Percentiles rank a stretch among this genome's conserved stretches.
phyloP scores from a whole-genome alignment of 2,888 invertebrate genomes.

The Plebejus melissa region DNA sequence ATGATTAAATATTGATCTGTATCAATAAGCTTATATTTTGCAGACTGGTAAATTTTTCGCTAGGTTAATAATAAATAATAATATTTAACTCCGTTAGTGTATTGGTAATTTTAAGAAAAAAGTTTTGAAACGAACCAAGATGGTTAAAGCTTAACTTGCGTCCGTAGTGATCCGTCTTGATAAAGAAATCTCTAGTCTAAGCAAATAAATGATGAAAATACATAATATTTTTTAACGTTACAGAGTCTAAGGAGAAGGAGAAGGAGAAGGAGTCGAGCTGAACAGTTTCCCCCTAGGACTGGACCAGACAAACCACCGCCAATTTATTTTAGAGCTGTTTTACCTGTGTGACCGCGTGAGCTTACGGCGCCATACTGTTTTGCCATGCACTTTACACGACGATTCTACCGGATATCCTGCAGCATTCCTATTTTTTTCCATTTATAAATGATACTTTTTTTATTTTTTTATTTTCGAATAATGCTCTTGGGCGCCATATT shows the following conservation, averaged over 20 bases:
- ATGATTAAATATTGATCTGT: neutral
- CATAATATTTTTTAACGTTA: slow-evolving; percentile 44
- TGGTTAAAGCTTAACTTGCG: too few species aligned
- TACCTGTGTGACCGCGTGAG: slow-evolving; percentile 41
- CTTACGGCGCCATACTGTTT: slow-evolving; percentile 54
- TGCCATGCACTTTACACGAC: slow-evolving; percentile 53
- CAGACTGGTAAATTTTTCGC: too few species aligned
- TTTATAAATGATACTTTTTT: neutral
- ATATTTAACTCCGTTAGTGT: too few species aligned
- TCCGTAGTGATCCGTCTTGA: too few species aligned
- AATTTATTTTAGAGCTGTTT: slow-evolving; percentile 66
- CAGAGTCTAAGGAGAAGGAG: slow-evolving; percentile 84
- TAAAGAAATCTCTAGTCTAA: too few species aligned
- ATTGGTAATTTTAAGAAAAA: too few species aligned
- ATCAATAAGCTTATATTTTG: too few species aligned
- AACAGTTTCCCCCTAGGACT: slow-evolving; percentile 70
- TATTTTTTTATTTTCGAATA: neutral
- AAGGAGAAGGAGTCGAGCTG: slow-evolving; percentile 85
- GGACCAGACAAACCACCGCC: slow-evolving; percentile 77
- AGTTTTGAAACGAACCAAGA: too few species aligned
- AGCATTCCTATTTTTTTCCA: neutral
- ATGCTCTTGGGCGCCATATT: neutral
- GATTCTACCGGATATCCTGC: neutral
- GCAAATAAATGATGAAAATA: neutral
- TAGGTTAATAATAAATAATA: too few species aligned